A percentile compares a stretch with the other conserved stretches of the same genome.
These are phyloP conservation scores for Propithecus deckenii DNA, from an alignment of 2,797 vertebrate genomes.

Conservation along the genomic window DNA sequence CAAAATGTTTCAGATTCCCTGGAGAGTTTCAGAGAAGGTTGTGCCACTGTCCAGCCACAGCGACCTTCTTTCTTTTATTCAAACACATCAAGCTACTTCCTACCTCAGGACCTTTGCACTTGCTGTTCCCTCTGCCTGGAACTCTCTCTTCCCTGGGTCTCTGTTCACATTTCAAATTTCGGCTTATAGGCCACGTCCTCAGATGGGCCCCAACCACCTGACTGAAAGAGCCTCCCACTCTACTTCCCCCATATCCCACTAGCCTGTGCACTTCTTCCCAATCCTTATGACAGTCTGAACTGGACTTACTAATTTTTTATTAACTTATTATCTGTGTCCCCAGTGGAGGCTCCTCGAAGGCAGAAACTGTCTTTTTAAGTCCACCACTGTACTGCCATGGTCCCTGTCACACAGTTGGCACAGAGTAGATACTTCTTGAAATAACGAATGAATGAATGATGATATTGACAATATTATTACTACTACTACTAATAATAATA, in stretches of 20 bases:
- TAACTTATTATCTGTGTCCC: too few relatives aligned
- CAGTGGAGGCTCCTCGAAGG: not conserved
- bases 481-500: too few relatives aligned
- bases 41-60: too few relatives aligned
- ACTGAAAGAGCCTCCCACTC: not conserved
- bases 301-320: not conserved
- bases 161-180: not conserved
- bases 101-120: not conserved
- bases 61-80: not conserved
- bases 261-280: not conserved
- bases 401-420: not conserved
- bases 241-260: accelerated
- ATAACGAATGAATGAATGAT: not conserved
- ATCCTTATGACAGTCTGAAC: not conserved
- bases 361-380: not conserved
- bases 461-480: too few relatives aligned
- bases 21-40: not conserved
- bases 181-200: not conserved
- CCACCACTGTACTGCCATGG: not conserved
- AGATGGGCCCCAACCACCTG: not conserved
- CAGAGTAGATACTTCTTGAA: not conserved
- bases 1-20: too few relatives aligned
- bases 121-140: not conserved
- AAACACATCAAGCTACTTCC: not conserved
- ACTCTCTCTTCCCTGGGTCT: not conserved